A percentile compares a stretch with the other conserved stretches of the same genome.
phyloP scores from a whole-genome alignment of 2,797 vertebrate genomes.

The Poliocrania exsul region DNA sequence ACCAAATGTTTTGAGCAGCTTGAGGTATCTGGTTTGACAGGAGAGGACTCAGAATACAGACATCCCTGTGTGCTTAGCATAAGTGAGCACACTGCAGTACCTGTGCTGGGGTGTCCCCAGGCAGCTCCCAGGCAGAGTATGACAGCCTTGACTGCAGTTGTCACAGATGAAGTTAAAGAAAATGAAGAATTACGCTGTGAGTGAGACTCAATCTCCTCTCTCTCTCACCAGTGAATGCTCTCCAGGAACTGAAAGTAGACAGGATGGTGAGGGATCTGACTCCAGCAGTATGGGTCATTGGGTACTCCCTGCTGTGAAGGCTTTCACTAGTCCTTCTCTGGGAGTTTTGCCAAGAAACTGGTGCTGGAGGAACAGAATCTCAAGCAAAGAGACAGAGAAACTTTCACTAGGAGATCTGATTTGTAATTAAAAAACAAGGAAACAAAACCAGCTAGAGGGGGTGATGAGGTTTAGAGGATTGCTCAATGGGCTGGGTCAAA shows the following conservation, averaged over 20 bases:
- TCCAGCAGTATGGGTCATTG: background rate
- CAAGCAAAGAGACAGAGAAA: background rate
- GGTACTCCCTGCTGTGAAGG: background rate
- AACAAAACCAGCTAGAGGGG: background rate
- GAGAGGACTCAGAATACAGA: background rate
- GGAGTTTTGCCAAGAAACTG: background rate
- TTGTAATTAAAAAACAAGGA: background rate
- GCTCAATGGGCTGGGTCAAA: background rate
- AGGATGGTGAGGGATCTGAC: background rate
- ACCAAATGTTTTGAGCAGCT: background rate
- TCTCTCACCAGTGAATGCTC: background rate
- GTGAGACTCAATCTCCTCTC: background rate
- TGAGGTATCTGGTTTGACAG: background rate
- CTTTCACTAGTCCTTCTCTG: background rate
- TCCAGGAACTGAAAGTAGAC: background rate
- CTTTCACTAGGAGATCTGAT: background rate
- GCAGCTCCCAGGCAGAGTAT: background rate
- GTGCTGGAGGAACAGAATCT: background rate
- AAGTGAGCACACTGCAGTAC: background rate
- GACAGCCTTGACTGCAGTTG: background rate
- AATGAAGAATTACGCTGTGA: background rate
- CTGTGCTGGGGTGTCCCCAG: rapidly evolving
- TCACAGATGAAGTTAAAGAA: background rate
- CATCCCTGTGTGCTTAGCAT: background rate
- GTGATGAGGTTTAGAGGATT: background rate